Evolutionary conservation across 2,797 vertebrate genomes (phyloP).

Genomic region (Sebastes taczanowskii): DNA sequence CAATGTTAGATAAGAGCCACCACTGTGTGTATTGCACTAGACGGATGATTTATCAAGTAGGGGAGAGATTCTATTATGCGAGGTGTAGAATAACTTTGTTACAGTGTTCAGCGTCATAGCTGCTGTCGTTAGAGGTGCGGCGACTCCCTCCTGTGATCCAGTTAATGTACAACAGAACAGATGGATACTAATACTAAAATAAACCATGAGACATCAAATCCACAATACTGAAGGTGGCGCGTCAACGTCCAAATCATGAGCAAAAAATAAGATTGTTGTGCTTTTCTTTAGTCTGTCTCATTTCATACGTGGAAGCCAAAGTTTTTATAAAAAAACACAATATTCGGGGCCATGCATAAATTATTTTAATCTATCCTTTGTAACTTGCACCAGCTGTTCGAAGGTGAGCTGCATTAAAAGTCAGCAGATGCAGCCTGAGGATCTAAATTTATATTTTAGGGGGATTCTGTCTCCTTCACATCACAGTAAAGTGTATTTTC

Average conservation of each 20-base stretch:
- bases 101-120: constrained; percentile 28
- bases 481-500: not conserved
- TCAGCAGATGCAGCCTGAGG: constrained; percentile 15
- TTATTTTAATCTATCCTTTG: not conserved
- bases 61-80: constrained; percentile 43
- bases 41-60: constrained; percentile 56
- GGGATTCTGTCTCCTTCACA: not conserved
- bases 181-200: constrained; percentile 3
- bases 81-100: constrained; percentile 59
- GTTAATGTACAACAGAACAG: constrained; percentile 20
- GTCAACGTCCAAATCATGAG: constrained; percentile 1
- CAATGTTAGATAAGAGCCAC: constrained; percentile 58
- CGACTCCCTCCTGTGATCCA: constrained; percentile 8
- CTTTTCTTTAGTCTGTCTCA: constrained; percentile 55
- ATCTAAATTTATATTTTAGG: not conserved
- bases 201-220: constrained; percentile 17
- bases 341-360: constrained; percentile 18
- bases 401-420: not conserved
- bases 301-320: not conserved
- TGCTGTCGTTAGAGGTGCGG: constrained; percentile 8
- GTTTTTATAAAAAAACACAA: not conserved
- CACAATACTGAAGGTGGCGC: not conserved
- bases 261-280: constrained; percentile 60
- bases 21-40: constrained; percentile 47
- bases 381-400: constrained; percentile 9